A percentile compares a stretch with the other conserved stretches of the same genome.
Conservation (phyloP, 2,113 vertebrate species). For the Notothenia rossii region DNA sequence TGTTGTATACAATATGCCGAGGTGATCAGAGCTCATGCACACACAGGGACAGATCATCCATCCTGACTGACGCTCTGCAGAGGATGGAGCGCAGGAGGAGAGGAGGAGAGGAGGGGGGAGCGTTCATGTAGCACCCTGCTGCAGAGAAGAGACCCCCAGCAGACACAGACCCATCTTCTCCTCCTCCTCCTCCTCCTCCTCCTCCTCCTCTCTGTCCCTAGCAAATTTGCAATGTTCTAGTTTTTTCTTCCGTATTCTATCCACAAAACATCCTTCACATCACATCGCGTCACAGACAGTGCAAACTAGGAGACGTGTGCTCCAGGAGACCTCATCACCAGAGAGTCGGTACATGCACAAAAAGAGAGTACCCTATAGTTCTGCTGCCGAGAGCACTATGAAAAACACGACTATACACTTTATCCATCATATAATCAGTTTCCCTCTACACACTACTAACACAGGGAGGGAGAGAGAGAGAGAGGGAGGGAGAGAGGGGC, state of each 20-base stretch:
- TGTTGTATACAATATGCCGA: constrained; percentile 67
- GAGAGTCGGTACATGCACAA: constrained; percentile 78
- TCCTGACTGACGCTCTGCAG: constrained; percentile 3
- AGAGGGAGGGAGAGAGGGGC: constrained; percentile 57
- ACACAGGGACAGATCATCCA: constrained; percentile 30
- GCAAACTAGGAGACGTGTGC: constrained; percentile 58
- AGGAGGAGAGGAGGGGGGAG: constrained; percentile 60
- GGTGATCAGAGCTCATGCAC: constrained; percentile 67
- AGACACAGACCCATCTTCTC: constrained; percentile 65
- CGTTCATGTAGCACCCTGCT: constrained; percentile 80
- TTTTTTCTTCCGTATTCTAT: background rate
- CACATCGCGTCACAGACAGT: constrained; percentile 42
- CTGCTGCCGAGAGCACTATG: constrained; percentile 79
- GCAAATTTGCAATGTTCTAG: constrained; percentile 34
- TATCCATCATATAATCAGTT: constrained; percentile 75
- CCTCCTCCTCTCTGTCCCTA: constrained; percentile 40
- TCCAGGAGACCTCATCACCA: constrained; percentile 74
- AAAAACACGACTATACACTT: constrained; percentile 83
- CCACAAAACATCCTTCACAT: constrained; percentile 5
- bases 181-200: constrained; percentile 50
- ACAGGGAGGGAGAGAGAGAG: constrained; percentile 43
- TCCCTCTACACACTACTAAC: constrained; percentile 80
- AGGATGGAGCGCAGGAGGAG: constrained; percentile 44
- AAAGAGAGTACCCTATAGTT: constrained; percentile 78
- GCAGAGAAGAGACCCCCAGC: constrained; percentile 62